These are phyloP conservation scores for Agonopterix heracliana DNA, from an alignment of 2,888 invertebrate species.

Conservation along the genomic window DNA sequence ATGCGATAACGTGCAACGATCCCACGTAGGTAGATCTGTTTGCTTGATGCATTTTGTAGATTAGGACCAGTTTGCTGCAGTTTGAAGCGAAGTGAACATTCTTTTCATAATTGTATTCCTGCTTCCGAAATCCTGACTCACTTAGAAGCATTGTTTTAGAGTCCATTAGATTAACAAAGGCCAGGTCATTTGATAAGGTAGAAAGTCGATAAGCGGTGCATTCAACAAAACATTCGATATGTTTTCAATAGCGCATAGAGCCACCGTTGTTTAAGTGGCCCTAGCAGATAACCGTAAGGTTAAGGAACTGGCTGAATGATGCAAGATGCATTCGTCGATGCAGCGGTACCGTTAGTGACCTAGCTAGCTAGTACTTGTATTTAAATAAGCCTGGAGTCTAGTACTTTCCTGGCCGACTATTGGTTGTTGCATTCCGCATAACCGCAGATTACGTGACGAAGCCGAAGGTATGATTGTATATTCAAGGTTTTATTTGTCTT, in stretches of 20 bases:
- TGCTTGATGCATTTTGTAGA: neutral
- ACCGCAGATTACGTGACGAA: no score
- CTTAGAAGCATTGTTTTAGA: constrained; percentile 24
- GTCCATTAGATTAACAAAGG: constrained; percentile 32
- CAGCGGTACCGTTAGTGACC: constrained; percentile 61
- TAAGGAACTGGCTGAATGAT: constrained; percentile 34
- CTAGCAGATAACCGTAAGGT: constrained; percentile 46
- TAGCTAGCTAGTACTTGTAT: constrained; percentile 25
- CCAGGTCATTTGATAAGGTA: constrained; percentile 62
- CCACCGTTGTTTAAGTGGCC: constrained; percentile 29
- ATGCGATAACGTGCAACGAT: neutral
- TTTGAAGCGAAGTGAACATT: neutral
- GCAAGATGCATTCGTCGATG: constrained; percentile 51
- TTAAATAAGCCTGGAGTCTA: constrained; percentile 11
- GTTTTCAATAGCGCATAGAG: constrained; percentile 25
- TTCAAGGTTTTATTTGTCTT: no score
- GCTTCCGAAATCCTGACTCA: no score
- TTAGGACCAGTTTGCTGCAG: neutral
- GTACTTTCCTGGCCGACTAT: constrained; percentile 16
- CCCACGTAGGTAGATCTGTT: neutral
- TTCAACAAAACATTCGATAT: constrained; percentile 41
- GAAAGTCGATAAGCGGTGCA: constrained; percentile 55
- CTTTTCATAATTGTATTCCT: no score
- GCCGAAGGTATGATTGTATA: no score
- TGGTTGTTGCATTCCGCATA: constrained; percentile 4